phyloP scores from a whole-genome alignment of 2,888 invertebrate genomes.

The Phasia obesa region DNA sequence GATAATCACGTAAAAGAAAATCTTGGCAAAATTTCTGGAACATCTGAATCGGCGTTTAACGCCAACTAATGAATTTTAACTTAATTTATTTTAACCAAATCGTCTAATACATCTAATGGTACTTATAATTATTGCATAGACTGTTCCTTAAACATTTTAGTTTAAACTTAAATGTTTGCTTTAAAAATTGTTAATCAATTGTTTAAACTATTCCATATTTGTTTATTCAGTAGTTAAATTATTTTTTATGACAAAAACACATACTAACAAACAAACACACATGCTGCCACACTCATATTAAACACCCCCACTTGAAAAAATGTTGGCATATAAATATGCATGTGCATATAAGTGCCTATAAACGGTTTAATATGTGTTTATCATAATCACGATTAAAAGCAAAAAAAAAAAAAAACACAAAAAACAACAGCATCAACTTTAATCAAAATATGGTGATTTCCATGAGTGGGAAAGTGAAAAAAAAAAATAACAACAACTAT shows the following conservation, averaged over 20 bases:
- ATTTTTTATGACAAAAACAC: not conserved
- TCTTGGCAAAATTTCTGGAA: no score
- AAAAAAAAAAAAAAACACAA: slow-evolving; percentile 15
- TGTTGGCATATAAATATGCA: slow-evolving; percentile 19
- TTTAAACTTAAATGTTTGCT: slow-evolving; percentile 10
- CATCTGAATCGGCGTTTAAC: no score
- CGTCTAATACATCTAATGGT: not conserved
- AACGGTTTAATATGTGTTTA: slow-evolving; percentile 41
- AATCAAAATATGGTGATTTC: slow-evolving; percentile 35
- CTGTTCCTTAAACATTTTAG: slow-evolving; percentile 5
- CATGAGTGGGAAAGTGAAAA: slow-evolving; percentile 31
- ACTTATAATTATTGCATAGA: not conserved
- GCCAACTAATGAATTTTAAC: no score
- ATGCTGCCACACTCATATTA: no score
- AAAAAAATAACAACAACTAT: slow-evolving; percentile 9
- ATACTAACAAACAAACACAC: not conserved
- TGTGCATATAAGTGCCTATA: slow-evolving; percentile 30
- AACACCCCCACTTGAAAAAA: slow-evolving; percentile 61
- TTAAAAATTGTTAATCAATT: slow-evolving; percentile 31
- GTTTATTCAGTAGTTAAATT: slow-evolving; percentile 8
- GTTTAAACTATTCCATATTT: slow-evolving; percentile 33
- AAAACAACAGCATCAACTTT: not conserved
- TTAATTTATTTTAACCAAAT: no score
- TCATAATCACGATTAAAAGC: slow-evolving; percentile 65
- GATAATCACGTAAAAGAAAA: no score